These are phyloP conservation scores for Mixornis gularis DNA, from an alignment of 2,113 vertebrate genomes.

Conservation along the genomic window DNA sequence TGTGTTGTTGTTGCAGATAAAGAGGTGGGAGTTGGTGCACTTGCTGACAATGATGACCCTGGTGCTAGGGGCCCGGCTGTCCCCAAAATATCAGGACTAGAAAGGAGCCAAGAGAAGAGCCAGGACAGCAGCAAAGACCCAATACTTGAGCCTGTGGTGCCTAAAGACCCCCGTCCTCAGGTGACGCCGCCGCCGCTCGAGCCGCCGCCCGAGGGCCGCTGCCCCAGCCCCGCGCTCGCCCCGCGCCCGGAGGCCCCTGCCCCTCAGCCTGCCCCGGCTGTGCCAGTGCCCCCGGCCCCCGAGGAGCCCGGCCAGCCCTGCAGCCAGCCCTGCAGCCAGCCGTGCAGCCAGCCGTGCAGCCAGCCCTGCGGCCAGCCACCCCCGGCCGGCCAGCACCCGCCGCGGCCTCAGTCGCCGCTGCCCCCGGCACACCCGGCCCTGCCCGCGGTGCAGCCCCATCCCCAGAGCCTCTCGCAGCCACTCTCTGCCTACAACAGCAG, in stretches of 20 bases:
- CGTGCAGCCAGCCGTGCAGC: too few relatives aligned
- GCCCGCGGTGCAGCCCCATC: constrained; percentile 73
- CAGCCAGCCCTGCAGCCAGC: too few relatives aligned
- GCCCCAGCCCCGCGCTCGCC: constrained; percentile 62
- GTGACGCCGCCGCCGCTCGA: constrained; percentile 48
- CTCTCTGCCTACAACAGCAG: constrained; percentile 87
- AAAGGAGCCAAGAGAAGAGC: constrained; percentile 95
- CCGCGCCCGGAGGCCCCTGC: background rate
- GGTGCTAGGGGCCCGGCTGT: constrained; percentile 82
- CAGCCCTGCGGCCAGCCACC: background rate
- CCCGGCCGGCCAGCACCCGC: constrained; percentile 58
- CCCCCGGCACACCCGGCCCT: constrained; percentile 73
- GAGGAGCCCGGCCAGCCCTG: too few relatives aligned
- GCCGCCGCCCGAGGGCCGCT: constrained; percentile 49
- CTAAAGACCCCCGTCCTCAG: constrained; percentile 73
- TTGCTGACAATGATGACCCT: constrained; percentile 84
- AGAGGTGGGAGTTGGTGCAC: constrained; percentile 77
- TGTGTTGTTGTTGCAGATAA: constrained; percentile 74
- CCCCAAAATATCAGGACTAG: constrained; percentile 94
- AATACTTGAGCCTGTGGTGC: constrained; percentile 71
- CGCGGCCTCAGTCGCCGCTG: constrained; percentile 74
- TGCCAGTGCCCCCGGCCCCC: too few relatives aligned
- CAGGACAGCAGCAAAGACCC: constrained; percentile 85
- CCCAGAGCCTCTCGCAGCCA: constrained; percentile 77
- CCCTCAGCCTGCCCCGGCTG: background rate